Base-by-base conservation (phyloP, 2,888 invertebrate genomes). In the Epinotia ramella region DNA sequence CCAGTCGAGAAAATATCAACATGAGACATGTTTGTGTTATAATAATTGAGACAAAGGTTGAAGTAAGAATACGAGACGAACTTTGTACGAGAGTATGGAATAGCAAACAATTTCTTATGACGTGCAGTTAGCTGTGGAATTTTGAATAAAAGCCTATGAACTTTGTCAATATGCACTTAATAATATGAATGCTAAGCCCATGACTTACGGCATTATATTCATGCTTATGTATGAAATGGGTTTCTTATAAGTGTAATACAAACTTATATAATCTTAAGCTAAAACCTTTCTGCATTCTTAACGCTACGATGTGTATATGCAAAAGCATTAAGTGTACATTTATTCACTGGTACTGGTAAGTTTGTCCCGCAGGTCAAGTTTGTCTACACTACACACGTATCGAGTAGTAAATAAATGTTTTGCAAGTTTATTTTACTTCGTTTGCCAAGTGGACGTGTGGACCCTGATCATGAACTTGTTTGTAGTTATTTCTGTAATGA, bases 291-390 rank as follows among this genome's bases (percentile, higher is more conserved):
- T 18, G n/a, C n/a, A 18, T 12, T 53, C 28, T 9, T 49, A 33
- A 3, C 7, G 16, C 53, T 65, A 65, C 7, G 49, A 33, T 28
- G n/a, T 46, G 5, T 53, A 5, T 49, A 53, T 9, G 53, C 28
- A 66, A n/a, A 33, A 28, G 53, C 18, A 16, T 33, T 53, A 11
- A 28, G 4, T 66, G 7, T 33, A 33, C 2, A 62, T 62, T 33
- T 53, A 16, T 11, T 28, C 11, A n/a, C 28, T 18, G n/a, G 24
- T 7, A 65, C 12, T 11, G 4, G 53, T 67, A 67, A 18, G n/a
- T 68, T 57, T 68, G 57, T 18, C 57, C 5, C 33, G 18, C 56
- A 59, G 46, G 24, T 24, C 68, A 69, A 59, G 68, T 60, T 69
- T 44, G 1, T 57, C 18, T 3, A 11, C 3, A 20, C 18, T 3